Evolutionary conservation across 2,113 vertebrate genomes (phyloP), one percentile per base, ranked within the genome.

Genomic region (Limanda limanda): DNA sequence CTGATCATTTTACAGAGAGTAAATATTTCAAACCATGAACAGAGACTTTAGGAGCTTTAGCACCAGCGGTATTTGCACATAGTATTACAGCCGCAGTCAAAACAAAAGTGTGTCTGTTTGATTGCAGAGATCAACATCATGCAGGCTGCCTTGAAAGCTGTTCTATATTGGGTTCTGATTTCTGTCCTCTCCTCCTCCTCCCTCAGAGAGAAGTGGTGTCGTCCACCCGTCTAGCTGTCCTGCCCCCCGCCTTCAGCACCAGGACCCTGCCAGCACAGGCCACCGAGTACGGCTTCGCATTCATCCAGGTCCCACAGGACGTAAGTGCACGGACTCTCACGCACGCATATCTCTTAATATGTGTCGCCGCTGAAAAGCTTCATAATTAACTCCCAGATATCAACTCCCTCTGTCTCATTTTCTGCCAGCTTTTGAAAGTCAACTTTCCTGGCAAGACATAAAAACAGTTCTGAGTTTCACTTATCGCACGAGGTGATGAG

Each of bases 241-340:
- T 98, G 3, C 96, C 97, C 1, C 95, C 96, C 1, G 95, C 96
- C 87, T 98, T 97, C 94, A 95, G 96, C 92, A 95, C 92, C n/a
- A 92, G 96, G 8, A 90, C 91, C 51, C 92, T 98, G 73, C 94
- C 96, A 5, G 94, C 95, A 25, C 97, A 98, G 90, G 97, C 97
- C 91, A 96, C 96, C 0, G 97, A 98, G 90, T 96, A 97, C 51
- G 68, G 94, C 84, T 97, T 98, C 14, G 97, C 96, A 89, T 97
- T 94, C 93, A 96, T 97, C 91, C 96, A 95, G 89, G 94, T 97
- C 90, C 96, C 97, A 40, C 95, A 96, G 73, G 97, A 97, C 58
- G 97, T 98, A 90, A 97, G 97, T 96, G 76, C 70, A 64, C 72
- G 35, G n/a, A 63, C 18, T 45, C 47, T 5, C 47, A 48, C 47